phyloP scores from a whole-genome alignment of 2,888 invertebrate genomes.

The Ornithoptera priamus region DNA sequence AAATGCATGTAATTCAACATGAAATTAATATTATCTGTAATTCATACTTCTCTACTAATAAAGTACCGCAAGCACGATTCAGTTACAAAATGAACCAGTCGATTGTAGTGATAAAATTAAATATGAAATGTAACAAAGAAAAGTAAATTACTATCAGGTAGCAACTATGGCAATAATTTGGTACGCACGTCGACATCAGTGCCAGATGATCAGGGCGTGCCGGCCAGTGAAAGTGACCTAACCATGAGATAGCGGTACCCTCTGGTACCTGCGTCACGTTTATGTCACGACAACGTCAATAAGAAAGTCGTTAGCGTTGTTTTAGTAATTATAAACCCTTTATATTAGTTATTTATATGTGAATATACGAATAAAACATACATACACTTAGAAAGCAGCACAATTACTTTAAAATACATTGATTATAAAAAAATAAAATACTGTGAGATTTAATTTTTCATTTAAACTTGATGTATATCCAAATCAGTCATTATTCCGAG shows the following conservation, averaged over 20 bases:
- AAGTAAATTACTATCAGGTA: slow-evolving; percentile 30
- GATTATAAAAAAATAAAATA: too few relatives aligned
- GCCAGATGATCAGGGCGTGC: slow-evolving; percentile 52
- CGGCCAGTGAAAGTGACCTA: slow-evolving; percentile 69
- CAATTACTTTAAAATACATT: not conserved
- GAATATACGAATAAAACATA: not conserved
- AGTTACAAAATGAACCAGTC: slow-evolving; percentile 8
- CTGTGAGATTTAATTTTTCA: too few relatives aligned
- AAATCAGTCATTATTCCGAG: too few relatives aligned
- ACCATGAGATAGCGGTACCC: slow-evolving; percentile 56
- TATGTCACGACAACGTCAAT: slow-evolving; percentile 14
- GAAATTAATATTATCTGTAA: slow-evolving; percentile 20
- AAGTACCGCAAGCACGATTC: slow-evolving; percentile 15
- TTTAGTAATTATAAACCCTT: slow-evolving; percentile 1
- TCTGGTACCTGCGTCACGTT: slow-evolving; percentile 37
- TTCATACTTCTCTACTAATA: slow-evolving; percentile 13
- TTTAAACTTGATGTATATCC: too few relatives aligned
- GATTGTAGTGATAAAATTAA: slow-evolving; percentile 10
- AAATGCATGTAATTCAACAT: not conserved
- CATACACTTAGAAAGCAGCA: too few relatives aligned
- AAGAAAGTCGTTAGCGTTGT: slow-evolving; percentile 16
- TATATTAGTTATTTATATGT: not conserved
- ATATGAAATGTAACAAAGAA: slow-evolving; percentile 22
- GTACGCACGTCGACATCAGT: slow-evolving; percentile 39
- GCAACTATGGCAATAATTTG: slow-evolving; percentile 31